Conservation (phyloP, 2,113 vertebrate species). For the Arizona elegans region DNA sequence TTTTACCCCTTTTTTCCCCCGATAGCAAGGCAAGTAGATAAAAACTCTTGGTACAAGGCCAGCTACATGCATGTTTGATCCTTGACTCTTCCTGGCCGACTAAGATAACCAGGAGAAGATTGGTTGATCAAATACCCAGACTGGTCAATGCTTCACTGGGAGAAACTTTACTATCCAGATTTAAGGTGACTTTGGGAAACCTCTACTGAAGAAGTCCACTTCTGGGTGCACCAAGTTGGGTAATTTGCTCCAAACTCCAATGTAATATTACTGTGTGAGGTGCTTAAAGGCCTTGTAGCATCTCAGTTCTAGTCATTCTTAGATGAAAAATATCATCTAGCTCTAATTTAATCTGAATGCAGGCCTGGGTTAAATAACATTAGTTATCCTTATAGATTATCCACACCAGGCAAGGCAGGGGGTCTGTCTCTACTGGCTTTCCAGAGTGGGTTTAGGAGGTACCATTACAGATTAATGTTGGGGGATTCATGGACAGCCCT, state of each 20-base stretch:
- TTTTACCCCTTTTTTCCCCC: background rate
- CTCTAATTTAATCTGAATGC: background rate
- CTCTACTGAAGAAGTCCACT: background rate
- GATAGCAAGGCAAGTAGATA: background rate
- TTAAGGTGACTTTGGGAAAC: background rate
- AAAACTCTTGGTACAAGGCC: background rate
- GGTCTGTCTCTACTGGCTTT: background rate
- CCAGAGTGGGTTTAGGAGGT: background rate
- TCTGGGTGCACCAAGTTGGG: background rate
- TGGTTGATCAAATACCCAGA: background rate
- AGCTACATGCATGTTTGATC: background rate
- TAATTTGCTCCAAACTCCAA: background rate
- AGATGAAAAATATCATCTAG: background rate
- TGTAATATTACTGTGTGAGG: background rate
- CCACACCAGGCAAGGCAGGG: background rate
- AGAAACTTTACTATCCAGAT: background rate
- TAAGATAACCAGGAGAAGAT: background rate
- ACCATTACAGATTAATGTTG: background rate
- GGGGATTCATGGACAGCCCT: background rate
- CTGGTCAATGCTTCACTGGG: background rate
- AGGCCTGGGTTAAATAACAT: background rate
- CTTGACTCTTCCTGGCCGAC: background rate
- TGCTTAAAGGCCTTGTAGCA: background rate
- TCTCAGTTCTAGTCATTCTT: background rate
- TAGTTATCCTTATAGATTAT: background rate